A percentile compares a stretch with the other conserved stretches of the same genome.
These are phyloP conservation scores for Ramazzottius varieornatus DNA, from an alignment of 2,888 invertebrate genomes.

Conservation along the genomic window DNA sequence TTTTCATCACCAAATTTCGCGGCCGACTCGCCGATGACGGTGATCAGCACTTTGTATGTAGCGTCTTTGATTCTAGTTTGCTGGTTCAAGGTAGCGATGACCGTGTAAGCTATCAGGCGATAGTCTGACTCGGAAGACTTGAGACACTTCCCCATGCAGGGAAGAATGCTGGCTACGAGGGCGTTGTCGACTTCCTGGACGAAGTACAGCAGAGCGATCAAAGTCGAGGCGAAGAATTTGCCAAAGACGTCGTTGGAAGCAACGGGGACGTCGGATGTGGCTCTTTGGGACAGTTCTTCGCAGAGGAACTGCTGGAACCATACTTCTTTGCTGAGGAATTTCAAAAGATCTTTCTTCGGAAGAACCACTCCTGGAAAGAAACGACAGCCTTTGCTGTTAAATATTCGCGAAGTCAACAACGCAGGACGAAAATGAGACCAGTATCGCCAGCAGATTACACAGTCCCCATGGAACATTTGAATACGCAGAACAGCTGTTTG, in stretches of 20 bases:
- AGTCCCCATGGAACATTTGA: too few species aligned
- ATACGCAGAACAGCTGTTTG: too few species aligned
- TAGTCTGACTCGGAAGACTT: background rate
- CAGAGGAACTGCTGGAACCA: background rate
- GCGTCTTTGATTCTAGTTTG: background rate
- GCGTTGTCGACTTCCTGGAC: background rate
- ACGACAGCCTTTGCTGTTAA: too few species aligned
- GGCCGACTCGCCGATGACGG: background rate
- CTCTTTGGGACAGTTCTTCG: background rate
- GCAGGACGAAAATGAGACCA: too few species aligned
- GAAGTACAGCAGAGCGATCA: background rate
- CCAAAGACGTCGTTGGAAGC: background rate
- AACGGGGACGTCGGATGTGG: background rate
- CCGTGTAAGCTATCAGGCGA: background rate
- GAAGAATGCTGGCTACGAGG: background rate
- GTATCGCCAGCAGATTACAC: too few species aligned
- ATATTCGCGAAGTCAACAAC: too few species aligned
- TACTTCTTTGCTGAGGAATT: background rate
- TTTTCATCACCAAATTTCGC: background rate
- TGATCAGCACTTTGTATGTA: background rate
- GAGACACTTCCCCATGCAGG: background rate
- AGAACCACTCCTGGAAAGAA: too few species aligned
- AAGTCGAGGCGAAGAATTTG: background rate
- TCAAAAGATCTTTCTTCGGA: background rate
- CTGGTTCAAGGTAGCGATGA: background rate